Evolutionary conservation across 2,888 invertebrate species (phyloP).

Genomic region (Catocala fraxini): DNA sequence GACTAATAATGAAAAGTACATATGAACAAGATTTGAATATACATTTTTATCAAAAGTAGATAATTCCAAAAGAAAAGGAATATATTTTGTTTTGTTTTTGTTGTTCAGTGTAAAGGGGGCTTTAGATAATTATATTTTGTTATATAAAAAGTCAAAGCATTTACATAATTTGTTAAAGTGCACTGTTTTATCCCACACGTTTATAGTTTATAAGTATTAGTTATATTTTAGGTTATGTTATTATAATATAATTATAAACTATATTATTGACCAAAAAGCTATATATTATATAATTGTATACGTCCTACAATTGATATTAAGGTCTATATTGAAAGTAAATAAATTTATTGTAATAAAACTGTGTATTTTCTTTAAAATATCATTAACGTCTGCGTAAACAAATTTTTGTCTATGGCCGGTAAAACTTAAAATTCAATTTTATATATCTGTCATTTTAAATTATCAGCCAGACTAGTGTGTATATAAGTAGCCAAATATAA

Average conservation of each 20-base stretch:
- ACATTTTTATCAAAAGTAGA: no score
- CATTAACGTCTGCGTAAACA: neutral
- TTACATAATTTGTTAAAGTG: constrained; percentile 63
- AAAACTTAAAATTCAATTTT: no score
- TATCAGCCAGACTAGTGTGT: no score
- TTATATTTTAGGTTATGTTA: constrained; percentile 45
- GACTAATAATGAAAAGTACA: constrained; percentile 9
- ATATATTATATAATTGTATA: constrained; percentile 54
- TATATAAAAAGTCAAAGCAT: constrained; percentile 63
- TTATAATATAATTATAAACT: constrained; percentile 51
- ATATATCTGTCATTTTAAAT: no score
- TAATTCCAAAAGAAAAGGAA: no score
- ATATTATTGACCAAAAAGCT: constrained; percentile 66
- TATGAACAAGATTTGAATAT: no score
- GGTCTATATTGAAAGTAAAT: constrained; percentile 63
- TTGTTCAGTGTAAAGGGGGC: constrained; percentile 24
- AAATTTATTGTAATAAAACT: constrained; percentile 58
- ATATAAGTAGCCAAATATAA: no score
- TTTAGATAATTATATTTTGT: constrained; percentile 43
- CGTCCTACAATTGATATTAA: constrained; percentile 60
- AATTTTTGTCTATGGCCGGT: no score
- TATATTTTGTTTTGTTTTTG: no score
- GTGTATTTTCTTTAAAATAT: constrained; percentile 19
- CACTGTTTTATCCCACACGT: constrained; percentile 78
- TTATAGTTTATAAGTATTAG: constrained; percentile 50